A percentile compares a stretch with the other conserved stretches of the same genome.
Conservation (phyloP, 2,113 vertebrate species). For the Lasiurus borealis region DNA sequence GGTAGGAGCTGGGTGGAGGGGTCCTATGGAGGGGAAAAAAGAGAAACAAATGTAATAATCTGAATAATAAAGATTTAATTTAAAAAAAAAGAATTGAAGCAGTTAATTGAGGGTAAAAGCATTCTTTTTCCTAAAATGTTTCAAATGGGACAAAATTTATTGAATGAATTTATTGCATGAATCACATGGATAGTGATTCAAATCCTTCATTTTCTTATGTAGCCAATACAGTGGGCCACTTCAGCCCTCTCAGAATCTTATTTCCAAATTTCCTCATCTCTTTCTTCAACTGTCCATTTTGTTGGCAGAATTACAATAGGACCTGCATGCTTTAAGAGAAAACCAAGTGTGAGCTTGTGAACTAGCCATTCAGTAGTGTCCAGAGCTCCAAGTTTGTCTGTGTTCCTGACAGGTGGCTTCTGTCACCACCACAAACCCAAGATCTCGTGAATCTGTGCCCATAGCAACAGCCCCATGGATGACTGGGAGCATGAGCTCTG, state of each 20-base stretch:
- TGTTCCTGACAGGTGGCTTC: neutral
- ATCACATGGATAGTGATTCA: neutral
- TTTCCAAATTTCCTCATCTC: neutral
- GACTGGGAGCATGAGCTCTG: neutral
- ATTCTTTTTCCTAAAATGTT: conserved; percentile 22
- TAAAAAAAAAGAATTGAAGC: neutral
- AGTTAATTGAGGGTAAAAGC: conserved; percentile 10
- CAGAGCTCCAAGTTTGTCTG: neutral
- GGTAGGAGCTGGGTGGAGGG: too few relatives aligned
- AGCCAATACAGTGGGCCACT: neutral
- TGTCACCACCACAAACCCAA: neutral
- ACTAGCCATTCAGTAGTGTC: neutral
- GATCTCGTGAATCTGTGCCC: fast-evolving
- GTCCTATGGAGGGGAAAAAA: too few relatives aligned
- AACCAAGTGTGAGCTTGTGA: neutral
- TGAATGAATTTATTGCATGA: neutral
- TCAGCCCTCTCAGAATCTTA: neutral
- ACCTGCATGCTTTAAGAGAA: neutral
- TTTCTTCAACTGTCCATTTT: neutral
- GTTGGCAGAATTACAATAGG: neutral
- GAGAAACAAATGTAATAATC: too few relatives aligned
- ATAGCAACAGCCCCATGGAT: neutral
- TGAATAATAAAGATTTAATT: too few relatives aligned
- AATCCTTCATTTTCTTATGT: neutral
- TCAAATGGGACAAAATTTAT: neutral